phyloP scores from a whole-genome alignment of 2,888 invertebrate species.

The Andrena bucephala region DNA sequence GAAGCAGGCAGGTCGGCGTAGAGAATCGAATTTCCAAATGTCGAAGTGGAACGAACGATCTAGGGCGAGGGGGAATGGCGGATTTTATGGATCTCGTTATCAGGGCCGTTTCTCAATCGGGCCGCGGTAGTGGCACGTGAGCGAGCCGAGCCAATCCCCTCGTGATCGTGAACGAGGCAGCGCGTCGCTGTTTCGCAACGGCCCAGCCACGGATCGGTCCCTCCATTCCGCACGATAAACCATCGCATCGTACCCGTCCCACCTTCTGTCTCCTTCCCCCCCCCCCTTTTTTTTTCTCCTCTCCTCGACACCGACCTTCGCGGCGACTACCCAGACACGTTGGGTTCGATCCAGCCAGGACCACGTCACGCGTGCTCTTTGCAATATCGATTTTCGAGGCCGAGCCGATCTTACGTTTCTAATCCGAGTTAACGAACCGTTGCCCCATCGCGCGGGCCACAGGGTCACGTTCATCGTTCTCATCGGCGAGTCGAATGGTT shows the following conservation, averaged over 20 bases:
- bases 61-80: constrained; percentile 12
- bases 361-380: constrained; percentile 26
- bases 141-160: constrained; percentile 60
- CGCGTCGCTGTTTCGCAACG: constrained; percentile 53
- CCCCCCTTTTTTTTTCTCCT: not conserved
- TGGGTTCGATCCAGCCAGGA: constrained; percentile 36
- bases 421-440: constrained; percentile 47
- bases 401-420: constrained; percentile 56
- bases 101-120: constrained; percentile 55
- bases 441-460: constrained; percentile 18
- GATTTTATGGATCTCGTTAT: constrained; percentile 57
- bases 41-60: constrained; percentile 5
- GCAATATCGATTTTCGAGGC: constrained; percentile 61
- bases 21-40: constrained; percentile 2
- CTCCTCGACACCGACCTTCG: constrained; percentile 54
- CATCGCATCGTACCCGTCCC: constrained; percentile 38
- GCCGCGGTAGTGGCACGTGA: constrained; percentile 50
- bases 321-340: constrained; percentile 49
- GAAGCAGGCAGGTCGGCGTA: not conserved
- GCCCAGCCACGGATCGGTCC: constrained; percentile 33
- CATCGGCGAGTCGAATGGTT: no score
- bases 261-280: constrained; percentile 4
- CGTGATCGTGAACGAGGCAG: constrained; percentile 49
- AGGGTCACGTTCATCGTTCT: constrained; percentile 22
- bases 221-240: constrained; percentile 54